A percentile compares a stretch with the other conserved stretches of the same genome.
Conservation (phyloP, 1,140 invertebrate species). For the Diploscapter pachys region DNA sequence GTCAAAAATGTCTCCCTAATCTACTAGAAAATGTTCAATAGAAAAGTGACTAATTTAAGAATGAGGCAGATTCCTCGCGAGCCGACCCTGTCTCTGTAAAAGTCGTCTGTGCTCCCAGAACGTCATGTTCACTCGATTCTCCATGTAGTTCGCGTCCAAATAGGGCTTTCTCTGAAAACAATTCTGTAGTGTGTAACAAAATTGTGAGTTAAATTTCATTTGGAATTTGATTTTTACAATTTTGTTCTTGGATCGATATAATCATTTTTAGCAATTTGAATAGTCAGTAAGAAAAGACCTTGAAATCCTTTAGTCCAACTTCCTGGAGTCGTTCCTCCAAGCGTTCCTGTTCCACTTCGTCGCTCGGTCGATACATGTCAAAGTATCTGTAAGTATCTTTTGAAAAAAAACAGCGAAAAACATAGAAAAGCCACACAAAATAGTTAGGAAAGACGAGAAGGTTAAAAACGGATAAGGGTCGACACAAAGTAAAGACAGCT, state of each 20-base stretch:
- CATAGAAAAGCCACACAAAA: too few species aligned
- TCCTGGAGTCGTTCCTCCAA: slow-evolving; percentile 21
- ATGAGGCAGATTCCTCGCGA: too few species aligned
- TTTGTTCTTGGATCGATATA: not conserved
- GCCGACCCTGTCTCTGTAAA: slow-evolving; percentile 22
- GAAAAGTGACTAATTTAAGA: too few species aligned
- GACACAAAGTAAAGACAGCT: too few species aligned
- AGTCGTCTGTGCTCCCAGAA: slow-evolving; percentile 45
- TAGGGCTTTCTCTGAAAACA: slow-evolving; percentile 38
- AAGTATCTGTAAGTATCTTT: slow-evolving; percentile 39
- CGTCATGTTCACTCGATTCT: slow-evolving; percentile 50
- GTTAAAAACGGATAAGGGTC: too few species aligned
- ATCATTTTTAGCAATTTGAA: not conserved
- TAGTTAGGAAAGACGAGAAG: too few species aligned
- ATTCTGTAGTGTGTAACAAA: not conserved
- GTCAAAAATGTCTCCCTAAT: too few species aligned
- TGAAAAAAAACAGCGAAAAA: too few species aligned
- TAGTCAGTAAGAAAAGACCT: not conserved
- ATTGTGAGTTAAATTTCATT: not conserved
- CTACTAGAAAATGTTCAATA: too few species aligned
- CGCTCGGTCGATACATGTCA: slow-evolving; percentile 50
- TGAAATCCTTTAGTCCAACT: slow-evolving; percentile 14
- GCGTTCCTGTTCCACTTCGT: slow-evolving; percentile 27
- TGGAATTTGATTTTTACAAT: slow-evolving; percentile 40
- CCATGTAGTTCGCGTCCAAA: slow-evolving; percentile 48